Evolutionary conservation across 2,113 vertebrate genomes (phyloP).

Genomic region (Thoracochromis brauschi): DNA sequence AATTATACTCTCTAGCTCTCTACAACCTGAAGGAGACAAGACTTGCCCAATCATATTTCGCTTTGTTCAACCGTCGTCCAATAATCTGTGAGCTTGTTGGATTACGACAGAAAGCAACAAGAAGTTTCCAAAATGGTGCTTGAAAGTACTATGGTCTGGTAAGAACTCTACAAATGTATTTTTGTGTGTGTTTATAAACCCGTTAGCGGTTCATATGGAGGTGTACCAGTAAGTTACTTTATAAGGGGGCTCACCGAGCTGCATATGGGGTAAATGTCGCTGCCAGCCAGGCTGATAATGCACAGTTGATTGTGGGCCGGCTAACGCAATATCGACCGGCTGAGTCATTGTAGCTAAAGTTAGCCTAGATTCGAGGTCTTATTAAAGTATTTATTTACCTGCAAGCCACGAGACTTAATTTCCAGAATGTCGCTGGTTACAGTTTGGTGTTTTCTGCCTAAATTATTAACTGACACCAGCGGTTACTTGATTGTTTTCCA

Average conservation of each 20-base stretch:
- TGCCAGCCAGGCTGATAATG: background rate
- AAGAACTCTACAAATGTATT: conserved; percentile 51
- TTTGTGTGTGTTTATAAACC: background rate
- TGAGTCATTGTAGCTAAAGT: conserved; percentile 61
- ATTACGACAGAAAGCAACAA: conserved; percentile 41
- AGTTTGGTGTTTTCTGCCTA: background rate
- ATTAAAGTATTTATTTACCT: background rate
- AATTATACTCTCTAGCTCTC: background rate
- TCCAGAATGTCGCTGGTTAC: fast-evolving
- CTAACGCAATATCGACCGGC: conserved; percentile 27
- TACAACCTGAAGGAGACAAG: no score
- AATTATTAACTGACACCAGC: background rate
- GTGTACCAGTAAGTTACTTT: fast-evolving
- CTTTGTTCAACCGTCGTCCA: conserved; percentile 43
- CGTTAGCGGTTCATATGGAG: background rate
- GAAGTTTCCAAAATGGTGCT: conserved; percentile 86
- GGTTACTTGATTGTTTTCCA: background rate
- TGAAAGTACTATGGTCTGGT: conserved; percentile 98
- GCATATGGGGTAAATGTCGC: background rate
- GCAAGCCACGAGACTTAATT: background rate
- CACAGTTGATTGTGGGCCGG: background rate
- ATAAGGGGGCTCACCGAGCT: background rate
- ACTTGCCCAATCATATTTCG: conserved; percentile 24
- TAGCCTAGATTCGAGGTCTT: background rate
- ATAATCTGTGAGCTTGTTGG: conserved; percentile 22